phyloP scores from a whole-genome alignment of 2,113 vertebrate species.

The Amazona vittata region DNA sequence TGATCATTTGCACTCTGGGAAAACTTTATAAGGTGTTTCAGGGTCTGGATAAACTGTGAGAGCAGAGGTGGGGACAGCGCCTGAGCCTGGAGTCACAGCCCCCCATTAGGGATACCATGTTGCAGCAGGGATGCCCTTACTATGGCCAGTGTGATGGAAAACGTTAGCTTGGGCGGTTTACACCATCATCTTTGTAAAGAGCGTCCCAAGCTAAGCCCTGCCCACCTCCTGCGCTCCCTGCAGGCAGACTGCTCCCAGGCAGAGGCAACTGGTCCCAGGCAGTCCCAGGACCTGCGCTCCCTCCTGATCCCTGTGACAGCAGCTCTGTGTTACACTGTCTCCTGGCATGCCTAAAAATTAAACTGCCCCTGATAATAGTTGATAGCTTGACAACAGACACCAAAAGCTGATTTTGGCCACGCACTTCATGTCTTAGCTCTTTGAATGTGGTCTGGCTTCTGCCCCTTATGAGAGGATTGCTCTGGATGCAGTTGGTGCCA shows the following conservation, averaged over 20 bases:
- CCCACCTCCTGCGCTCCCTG: not conserved
- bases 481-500: not conserved
- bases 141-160: not conserved
- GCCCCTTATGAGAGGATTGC: not conserved
- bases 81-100: not conserved
- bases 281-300: not conserved
- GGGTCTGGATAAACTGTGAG: not conserved
- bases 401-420: not conserved
- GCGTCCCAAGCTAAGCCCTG: not conserved
- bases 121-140: not conserved
- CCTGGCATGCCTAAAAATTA: not conserved
- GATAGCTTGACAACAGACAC: not conserved
- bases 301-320: not conserved
- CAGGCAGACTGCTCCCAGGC: too few species aligned
- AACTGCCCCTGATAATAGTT: not conserved
- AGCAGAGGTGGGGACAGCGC: not conserved
- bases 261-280: not conserved
- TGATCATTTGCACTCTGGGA: not conserved
- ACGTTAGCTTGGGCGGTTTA: not conserved
- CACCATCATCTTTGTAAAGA: not conserved
- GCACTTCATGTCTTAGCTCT: not conserved
- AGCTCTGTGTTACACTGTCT: not conserved
- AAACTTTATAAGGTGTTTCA: not conserved
- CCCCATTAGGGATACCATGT: not conserved
- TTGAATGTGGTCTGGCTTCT: not conserved